Percentiles rank a stretch among this genome's conserved stretches.
phyloP scores from a whole-genome alignment of 2,113 vertebrate species.

The Coreoperca whiteheadi region DNA sequence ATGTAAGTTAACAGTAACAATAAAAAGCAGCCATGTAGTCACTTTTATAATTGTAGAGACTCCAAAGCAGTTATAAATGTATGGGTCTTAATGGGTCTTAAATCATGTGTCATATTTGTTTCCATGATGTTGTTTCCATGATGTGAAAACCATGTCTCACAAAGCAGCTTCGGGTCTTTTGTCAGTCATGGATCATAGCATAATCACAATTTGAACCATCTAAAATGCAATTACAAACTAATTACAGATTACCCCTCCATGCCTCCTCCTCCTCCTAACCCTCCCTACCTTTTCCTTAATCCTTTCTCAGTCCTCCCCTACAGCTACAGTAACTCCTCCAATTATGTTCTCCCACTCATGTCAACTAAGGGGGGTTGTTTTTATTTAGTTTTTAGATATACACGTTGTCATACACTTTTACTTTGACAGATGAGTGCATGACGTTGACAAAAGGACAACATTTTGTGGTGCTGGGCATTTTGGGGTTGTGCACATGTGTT shows the following conservation, averaged over 20 bases:
- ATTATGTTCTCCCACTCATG: slow-evolving; percentile 48
- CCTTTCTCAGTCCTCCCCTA: slow-evolving; percentile 60
- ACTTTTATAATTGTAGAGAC: slow-evolving; percentile 5
- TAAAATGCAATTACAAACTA: slow-evolving; percentile 73
- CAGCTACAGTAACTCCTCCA: slow-evolving; percentile 62
- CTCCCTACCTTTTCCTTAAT: slow-evolving; percentile 68
- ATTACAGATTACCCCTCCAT: slow-evolving; percentile 70
- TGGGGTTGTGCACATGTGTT: slow-evolving; percentile 45
- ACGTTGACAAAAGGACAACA: neutral
- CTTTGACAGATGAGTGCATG: slow-evolving; percentile 33
- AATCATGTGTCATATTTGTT: slow-evolving; percentile 15
- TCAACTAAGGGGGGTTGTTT: slow-evolving; percentile 31
- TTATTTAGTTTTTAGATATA: slow-evolving; percentile 5
- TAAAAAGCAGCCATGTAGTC: neutral
- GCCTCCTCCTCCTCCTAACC: slow-evolving; percentile 42
- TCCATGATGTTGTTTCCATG: no score
- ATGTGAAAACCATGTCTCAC: slow-evolving; percentile 17
- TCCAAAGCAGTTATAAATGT: slow-evolving; percentile 14
- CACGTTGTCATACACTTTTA: slow-evolving; percentile 16
- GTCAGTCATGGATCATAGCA: slow-evolving; percentile 61
- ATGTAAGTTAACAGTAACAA: neutral
- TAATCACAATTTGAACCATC: slow-evolving; percentile 46
- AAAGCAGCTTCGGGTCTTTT: slow-evolving; percentile 30
- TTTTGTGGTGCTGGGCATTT: slow-evolving; percentile 39
- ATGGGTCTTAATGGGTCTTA: neutral